phyloP scores from a whole-genome alignment of 2,113 vertebrate genomes.

The Lepisosteus osseus region DNA sequence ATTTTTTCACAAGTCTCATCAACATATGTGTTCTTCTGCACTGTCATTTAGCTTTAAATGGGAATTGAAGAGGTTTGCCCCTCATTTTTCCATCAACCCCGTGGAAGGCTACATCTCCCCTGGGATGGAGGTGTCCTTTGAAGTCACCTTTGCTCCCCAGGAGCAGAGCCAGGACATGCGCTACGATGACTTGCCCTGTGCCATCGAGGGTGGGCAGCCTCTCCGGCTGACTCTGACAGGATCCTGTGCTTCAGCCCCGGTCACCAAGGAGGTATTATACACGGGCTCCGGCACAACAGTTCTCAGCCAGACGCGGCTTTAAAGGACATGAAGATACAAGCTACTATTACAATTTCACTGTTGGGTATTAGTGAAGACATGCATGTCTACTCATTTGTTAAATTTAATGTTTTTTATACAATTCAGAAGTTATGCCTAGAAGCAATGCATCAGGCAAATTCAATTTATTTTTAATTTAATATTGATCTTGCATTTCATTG shows the following conservation, averaged over 20 bases:
- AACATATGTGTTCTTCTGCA: slow-evolving; percentile 14
- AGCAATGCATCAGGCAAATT: no score
- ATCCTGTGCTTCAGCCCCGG: slow-evolving; percentile 59
- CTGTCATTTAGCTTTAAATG: slow-evolving; percentile 73
- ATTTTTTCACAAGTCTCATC: neutral
- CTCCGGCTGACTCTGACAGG: slow-evolving; percentile 72
- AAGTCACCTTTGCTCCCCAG: slow-evolving; percentile 69
- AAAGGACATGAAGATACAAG: no score
- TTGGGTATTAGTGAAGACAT: no score
- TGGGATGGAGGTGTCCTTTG: slow-evolving; percentile 67
- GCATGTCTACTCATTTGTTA: no score
- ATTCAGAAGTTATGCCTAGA: no score
- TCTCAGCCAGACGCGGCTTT: no score
- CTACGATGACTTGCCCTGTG: slow-evolving; percentile 68
- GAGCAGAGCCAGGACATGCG: slow-evolving; percentile 58
- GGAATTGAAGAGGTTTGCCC: slow-evolving; percentile 62
- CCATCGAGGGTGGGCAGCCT: slow-evolving; percentile 59
- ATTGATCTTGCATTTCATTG: no score
- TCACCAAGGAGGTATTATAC: slow-evolving; percentile 68
- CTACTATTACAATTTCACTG: no score
- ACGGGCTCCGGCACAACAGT: neutral
- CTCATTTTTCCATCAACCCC: slow-evolving; percentile 72
- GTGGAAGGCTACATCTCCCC: slow-evolving; percentile 72
- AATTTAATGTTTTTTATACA: no score
- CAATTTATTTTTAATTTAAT: no score